Base-by-base conservation (phyloP, 2,888 invertebrate species). In the Cremastobaeus sp. region DNA sequence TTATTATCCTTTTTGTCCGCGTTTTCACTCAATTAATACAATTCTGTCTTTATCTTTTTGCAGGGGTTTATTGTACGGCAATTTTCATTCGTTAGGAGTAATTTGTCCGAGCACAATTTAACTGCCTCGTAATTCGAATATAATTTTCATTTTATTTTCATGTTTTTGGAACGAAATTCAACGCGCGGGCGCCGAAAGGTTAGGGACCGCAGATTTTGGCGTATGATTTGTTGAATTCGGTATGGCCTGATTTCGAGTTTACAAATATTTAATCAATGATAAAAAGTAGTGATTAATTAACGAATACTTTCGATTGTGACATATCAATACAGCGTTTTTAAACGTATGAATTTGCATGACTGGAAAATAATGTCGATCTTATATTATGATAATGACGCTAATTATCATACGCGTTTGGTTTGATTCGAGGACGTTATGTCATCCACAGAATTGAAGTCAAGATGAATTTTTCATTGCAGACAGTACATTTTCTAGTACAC, bases 1-100 rank as follows among this genome's bases (percentile, higher is more conserved):
- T 71, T 65, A 65, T 65, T 71, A 50, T 12, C n/a, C 57, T 65
- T 71, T 65, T 65, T 59, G 34, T 62, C 28, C 34, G 14, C 35
- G 5, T 25, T 71, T 65, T 55, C 48, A 18, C 12, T 25, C 48
- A 41, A 47, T 62, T 47, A 48, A 45, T 48, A 18, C n/a, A n/a
- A n/a, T n/a, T n/a, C n/a, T n/a, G n/a, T n/a, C n/a, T n/a, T n/a
- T n/a, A n/a, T n/a, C n/a, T n/a, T n/a, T n/a, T n/a, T n/a, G n/a
- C n/a, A n/a, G n/a, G n/a, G n/a, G n/a, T n/a, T n/a, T n/a, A n/a
- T n/a, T n/a, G n/a, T n/a, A n/a, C n/a, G n/a, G n/a, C n/a, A n/a
- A n/a, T n/a, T n/a, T n/a, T n/a, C n/a, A n/a, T n/a, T n/a, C n/a
- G n/a, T n/a, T n/a, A n/a, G n/a, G n/a, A n/a, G n/a, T n/a, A n/a